phyloP scores from a whole-genome alignment of 2,113 vertebrate genomes.

The Ardeotis arabs region DNA sequence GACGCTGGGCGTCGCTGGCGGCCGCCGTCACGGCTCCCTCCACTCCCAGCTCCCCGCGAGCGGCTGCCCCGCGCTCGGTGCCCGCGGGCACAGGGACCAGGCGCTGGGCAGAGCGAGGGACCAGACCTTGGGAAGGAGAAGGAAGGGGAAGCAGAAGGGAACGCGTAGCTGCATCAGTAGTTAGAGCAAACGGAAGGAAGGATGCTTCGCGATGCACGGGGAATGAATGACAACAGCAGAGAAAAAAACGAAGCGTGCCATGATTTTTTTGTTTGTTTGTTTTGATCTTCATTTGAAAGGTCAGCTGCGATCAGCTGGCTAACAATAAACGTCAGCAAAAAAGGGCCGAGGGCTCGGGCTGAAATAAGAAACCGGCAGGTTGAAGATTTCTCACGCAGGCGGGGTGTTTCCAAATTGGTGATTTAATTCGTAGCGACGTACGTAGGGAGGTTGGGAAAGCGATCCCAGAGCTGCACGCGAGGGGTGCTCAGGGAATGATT shows the following conservation, averaged over 20 bases:
- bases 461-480: fast-evolving
- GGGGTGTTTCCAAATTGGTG: not conserved
- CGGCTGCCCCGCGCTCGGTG: fast-evolving
- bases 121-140: not conserved
- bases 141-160: not conserved
- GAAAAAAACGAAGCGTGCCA: not conserved
- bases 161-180: fast-evolving
- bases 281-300: not conserved
- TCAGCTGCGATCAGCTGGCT: not conserved
- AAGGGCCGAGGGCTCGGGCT: not conserved
- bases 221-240: not conserved
- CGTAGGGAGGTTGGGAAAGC: fast-evolving
- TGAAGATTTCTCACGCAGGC: fast-evolving
- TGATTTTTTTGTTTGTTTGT: not conserved
- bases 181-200: not conserved
- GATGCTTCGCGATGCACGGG: not conserved
- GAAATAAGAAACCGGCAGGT: fast-evolving
- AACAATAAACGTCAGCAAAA: not conserved
- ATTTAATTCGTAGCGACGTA: fast-evolving
- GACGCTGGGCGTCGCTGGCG: too few species aligned
- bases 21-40: not conserved
- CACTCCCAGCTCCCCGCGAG: not conserved
- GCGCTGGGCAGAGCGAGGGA: not conserved
- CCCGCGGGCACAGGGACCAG: not conserved
- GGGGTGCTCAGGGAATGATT: too few species aligned